Base-by-base conservation (phyloP, 2,888 invertebrate genomes). In the Calephelis perditalis region DNA sequence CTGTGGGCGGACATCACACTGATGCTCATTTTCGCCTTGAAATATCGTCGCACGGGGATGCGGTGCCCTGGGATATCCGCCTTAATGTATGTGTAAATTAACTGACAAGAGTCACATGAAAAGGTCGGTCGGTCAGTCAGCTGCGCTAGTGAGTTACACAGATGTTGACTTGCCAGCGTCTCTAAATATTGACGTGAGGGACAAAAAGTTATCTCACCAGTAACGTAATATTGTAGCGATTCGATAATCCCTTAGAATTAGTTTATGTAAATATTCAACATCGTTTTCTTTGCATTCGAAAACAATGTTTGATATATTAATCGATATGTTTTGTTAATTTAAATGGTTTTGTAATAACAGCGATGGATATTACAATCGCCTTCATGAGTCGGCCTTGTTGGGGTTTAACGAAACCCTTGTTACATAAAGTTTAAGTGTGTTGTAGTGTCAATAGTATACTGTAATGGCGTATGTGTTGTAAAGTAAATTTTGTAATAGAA, bases 281-380 rank as follows among this genome's bases (percentile, higher is more conserved):
- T 84, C 82, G 82, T 81, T 81, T 86, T 87, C 83, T 79, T 75
- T 71, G 12, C 52, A 68, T 61, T 75, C 81, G 85, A 87, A 86
- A 76, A 84, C 78, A 81, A 78, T 70, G 61, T 79, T 86, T 87
- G 84, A 76, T 75, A 64, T 71, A 62, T 67, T 66, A 62, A 67
- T 66, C 67, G 68, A 70, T 69, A 70, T 63, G 64, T 72, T 56
- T 64, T 73, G 73, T 67, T 47, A 70, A 58, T 65, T 65, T 68
- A 63, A 62, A 62, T 59, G 58, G 57, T 60, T 64, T 47, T 59
- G 40, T 46, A 57, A 45, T 12, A 46, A 7, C 35, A 44, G 37
- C 56, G 57, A 49, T 40, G 58, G 49, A 45, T 47, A 58, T 26
- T 58, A 49, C 40, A 52, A 52, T 52, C 11, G 52, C 52, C 35